A percentile compares a stretch with the other conserved stretches of the same genome.
phyloP scores from a whole-genome alignment of 1,140 invertebrate species.

The Drosophila insularis region DNA sequence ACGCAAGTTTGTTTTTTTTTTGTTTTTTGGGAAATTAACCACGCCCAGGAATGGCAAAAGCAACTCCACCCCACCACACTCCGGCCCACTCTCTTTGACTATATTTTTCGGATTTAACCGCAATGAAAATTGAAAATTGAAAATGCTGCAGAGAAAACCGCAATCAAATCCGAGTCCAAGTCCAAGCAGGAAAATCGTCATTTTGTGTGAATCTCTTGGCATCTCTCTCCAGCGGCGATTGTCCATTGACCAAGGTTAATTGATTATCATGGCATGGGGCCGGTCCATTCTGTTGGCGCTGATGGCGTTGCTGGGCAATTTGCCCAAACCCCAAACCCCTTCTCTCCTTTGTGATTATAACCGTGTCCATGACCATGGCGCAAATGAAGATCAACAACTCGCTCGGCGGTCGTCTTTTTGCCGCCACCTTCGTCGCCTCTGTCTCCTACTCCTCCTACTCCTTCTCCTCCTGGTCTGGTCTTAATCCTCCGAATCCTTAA shows the following conservation, averaged over 20 bases:
- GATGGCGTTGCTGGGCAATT: constrained; percentile 38
- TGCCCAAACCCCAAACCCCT: not conserved
- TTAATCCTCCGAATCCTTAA: constrained; percentile 5
- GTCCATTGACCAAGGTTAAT: constrained; percentile 69
- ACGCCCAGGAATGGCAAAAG: not conserved
- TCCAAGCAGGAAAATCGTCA: constrained; percentile 34
- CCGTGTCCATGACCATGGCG: constrained; percentile 17
- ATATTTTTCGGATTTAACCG: constrained; percentile 19
- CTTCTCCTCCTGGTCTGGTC: not conserved
- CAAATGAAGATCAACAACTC: constrained; percentile 43
- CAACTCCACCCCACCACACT: not conserved
- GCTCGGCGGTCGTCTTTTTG: constrained; percentile 4
- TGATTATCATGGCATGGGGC: constrained; percentile 57
- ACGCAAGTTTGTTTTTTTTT: not conserved
- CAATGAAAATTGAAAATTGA: constrained; percentile 37
- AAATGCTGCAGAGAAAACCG: constrained; percentile 22
- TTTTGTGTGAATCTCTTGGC: constrained; percentile 22
- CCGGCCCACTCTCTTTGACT: constrained; percentile 4
- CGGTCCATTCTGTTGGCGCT: constrained; percentile 14
- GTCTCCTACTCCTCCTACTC: not conserved
- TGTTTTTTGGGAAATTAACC: not conserved
- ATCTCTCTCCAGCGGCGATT: constrained; percentile 33
- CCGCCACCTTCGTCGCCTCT: too few relatives aligned
- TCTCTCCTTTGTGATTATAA: not conserved
- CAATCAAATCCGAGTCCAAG: constrained; percentile 38